Evolutionary conservation across 2,888 invertebrate genomes (phyloP).

Genomic region (Sympetrum striolatum): DNA sequence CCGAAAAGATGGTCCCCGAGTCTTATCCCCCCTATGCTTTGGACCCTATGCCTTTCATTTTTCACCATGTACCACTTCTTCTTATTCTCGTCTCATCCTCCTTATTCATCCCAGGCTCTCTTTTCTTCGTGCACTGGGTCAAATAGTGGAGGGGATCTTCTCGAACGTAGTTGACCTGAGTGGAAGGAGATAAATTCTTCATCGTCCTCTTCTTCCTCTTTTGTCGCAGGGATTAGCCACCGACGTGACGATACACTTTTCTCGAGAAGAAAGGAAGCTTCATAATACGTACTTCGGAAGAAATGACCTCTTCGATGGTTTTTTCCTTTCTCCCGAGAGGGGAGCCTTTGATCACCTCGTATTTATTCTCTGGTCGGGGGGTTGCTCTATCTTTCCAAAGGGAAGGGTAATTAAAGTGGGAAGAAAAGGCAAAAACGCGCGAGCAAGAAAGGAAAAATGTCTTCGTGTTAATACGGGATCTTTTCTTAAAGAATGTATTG

Average conservation of each 20-base stretch:
- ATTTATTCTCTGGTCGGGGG: not conserved
- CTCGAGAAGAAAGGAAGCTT: not conserved
- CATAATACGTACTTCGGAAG: not conserved
- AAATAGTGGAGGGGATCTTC: not conserved
- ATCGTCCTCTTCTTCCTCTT: not conserved
- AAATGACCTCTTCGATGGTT: not conserved
- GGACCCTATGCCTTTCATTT: not conserved
- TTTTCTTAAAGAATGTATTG: not conserved
- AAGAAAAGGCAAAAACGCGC: not conserved
- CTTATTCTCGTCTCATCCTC: not conserved
- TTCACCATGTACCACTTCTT: not conserved
- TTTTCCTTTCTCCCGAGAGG: not conserved
- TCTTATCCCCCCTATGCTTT: not conserved
- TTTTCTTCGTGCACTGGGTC: not conserved
- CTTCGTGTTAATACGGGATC: not conserved
- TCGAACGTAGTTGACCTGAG: not conserved
- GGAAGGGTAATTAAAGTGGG: not conserved
- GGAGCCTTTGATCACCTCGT: not conserved
- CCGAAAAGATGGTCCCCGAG: not conserved
- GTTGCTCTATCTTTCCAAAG: not conserved
- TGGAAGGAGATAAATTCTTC: not conserved
- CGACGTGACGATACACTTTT: not conserved
- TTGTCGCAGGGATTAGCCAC: not conserved
- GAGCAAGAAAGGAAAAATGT: not conserved
- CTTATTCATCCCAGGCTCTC: not conserved